A percentile compares a stretch with the other conserved stretches of the same genome.
Evolutionary conservation across 2,797 vertebrate genomes (phyloP).

Genomic region (Microhierax caerulescens): DNA sequence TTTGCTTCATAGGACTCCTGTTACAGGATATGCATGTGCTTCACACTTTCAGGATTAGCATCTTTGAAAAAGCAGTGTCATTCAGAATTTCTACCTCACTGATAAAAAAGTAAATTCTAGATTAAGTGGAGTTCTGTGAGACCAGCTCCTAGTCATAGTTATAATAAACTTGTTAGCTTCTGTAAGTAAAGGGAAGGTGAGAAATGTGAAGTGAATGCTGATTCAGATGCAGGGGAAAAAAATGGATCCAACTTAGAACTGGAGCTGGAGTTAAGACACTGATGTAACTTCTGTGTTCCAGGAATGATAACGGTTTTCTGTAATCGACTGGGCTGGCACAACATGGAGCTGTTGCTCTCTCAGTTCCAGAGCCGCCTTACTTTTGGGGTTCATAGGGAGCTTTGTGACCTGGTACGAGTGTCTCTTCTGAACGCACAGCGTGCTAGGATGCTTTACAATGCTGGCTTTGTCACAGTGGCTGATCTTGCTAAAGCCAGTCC

Average conservation of each 20-base stretch:
- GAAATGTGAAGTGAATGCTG: neutral
- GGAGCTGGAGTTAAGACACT: neutral
- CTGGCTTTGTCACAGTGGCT: constrained; percentile 89
- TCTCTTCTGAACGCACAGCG: constrained; percentile 89
- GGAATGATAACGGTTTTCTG: constrained; percentile 97
- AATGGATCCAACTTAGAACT: neutral
- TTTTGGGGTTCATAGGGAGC: constrained; percentile 94
- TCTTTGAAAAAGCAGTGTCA: neutral
- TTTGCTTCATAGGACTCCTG: neutral
- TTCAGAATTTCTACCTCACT: neutral
- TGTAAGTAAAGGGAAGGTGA: neutral
- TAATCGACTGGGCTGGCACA: constrained; percentile 94
- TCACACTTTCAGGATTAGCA: neutral
- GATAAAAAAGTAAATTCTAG: neutral
- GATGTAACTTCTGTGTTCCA: constrained; percentile 66
- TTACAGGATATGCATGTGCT: neutral
- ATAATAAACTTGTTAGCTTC: neutral
- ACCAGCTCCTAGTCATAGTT: neutral
- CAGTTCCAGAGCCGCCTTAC: constrained; percentile 95
- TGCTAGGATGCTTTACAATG: constrained; percentile 86
- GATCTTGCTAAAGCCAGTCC: constrained; percentile 85
- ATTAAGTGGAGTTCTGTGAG: neutral
- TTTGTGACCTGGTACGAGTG: constrained; percentile 92
- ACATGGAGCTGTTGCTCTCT: constrained; percentile 91
- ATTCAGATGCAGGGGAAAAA: rapidly evolving